Percentiles rank a stretch among this genome's conserved stretches.
Evolutionary conservation across 1,140 invertebrate species (phyloP).

Genomic region (Monochamus saltuarius): DNA sequence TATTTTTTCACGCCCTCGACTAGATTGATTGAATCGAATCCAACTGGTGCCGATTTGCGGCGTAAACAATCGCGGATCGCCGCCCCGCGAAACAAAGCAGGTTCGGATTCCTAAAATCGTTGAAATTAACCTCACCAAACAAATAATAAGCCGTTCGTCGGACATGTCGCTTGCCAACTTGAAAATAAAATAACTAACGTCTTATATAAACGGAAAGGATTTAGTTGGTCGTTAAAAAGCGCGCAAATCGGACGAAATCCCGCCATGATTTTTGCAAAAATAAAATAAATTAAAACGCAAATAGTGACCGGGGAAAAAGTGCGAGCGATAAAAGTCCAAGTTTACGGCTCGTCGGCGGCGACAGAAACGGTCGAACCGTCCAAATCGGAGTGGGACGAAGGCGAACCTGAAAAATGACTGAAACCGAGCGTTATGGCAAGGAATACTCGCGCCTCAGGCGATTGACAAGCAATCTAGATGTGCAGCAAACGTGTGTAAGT

Average conservation of each 20-base stretch:
- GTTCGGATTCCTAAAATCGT: not conserved
- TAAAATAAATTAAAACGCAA: slow-evolving; percentile 8
- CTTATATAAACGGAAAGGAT: slow-evolving; percentile 32
- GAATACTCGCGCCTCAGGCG: slow-evolving; percentile 64
- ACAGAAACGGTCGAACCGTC: not conserved
- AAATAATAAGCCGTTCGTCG: slow-evolving; percentile 21
- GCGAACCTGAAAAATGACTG: slow-evolving; percentile 31
- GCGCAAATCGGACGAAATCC: slow-evolving; percentile 14
- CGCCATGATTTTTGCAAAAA: slow-evolving; percentile 13
- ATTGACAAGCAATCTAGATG: slow-evolving; percentile 63
- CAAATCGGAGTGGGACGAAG: not conserved
- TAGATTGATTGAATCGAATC: too few species aligned
- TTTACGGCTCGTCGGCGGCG: not conserved
- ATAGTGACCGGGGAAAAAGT: slow-evolving; percentile 12
- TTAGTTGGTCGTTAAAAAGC: slow-evolving; percentile 27
- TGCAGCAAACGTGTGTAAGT: slow-evolving; percentile 62
- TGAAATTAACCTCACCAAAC: slow-evolving; percentile 11
- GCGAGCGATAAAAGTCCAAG: slow-evolving; percentile 1
- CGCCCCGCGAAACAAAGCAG: too few species aligned
- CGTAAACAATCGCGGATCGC: too few species aligned
- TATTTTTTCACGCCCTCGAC: too few species aligned
- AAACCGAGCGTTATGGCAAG: slow-evolving; percentile 55
- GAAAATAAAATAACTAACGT: slow-evolving; percentile 34
- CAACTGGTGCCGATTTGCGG: too few species aligned
- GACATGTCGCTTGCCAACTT: slow-evolving; percentile 31